Evolutionary conservation across 1,140 invertebrate genomes (phyloP).

Genomic region (Liolophura sinensis): DNA sequence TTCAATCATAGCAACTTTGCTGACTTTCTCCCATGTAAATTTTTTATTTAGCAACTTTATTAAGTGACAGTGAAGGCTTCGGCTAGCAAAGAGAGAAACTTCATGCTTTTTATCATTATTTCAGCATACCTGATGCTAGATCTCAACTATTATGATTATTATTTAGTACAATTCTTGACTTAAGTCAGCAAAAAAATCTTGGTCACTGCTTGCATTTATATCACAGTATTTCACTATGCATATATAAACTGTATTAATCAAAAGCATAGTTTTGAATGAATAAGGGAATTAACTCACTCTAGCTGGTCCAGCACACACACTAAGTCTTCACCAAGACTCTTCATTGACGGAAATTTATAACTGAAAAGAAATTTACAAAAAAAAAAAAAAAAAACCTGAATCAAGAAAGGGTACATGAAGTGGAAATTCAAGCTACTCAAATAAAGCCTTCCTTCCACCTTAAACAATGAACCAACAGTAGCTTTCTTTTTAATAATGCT

Average conservation of each 20-base stretch:
- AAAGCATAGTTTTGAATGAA: background rate
- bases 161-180: too few species aligned
- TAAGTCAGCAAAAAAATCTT: too few species aligned
- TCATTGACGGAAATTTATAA: slow-evolving; percentile 80
- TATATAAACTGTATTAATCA: background rate
- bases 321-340: slow-evolving; percentile 81
- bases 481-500: too few species aligned
- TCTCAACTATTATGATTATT: too few species aligned
- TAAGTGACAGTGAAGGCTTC: background rate
- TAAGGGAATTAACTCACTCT: slow-evolving; percentile 59
- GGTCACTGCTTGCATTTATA: too few species aligned
- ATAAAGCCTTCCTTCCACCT: background rate
- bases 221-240: background rate
- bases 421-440: background rate
- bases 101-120: too few species aligned
- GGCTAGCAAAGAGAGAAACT: too few species aligned
- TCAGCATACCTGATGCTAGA: too few species aligned
- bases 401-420: slow-evolving; percentile 1
- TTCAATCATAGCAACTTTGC: slow-evolving; percentile 1
- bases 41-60: background rate
- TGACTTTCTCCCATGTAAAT: slow-evolving; percentile 3
- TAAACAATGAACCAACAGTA: too few species aligned
- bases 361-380: slow-evolving; percentile 61
- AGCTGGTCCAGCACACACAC: slow-evolving; percentile 81
- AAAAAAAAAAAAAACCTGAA: slow-evolving; percentile 6